phyloP scores from a whole-genome alignment of 2,797 vertebrate species.

The Yasuhikotakia modesta region DNA sequence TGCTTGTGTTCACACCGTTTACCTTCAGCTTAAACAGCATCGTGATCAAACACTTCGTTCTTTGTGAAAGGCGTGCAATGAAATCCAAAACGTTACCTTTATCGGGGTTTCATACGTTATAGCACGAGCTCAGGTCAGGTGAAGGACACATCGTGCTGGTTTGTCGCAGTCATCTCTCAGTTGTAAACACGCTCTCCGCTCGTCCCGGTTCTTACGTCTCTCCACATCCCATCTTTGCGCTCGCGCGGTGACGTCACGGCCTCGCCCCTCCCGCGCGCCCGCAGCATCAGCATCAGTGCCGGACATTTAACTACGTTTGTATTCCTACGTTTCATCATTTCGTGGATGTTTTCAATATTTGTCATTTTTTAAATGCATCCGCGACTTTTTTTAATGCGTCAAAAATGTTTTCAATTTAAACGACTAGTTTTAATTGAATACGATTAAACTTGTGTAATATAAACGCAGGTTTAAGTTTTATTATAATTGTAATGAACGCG shows the following conservation, averaged over 20 bases:
- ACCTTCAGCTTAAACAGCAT: no score
- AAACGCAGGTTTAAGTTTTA: no score
- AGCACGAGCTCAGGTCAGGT: conserved; percentile 60
- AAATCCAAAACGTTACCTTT: conserved; percentile 75
- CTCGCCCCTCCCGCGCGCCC: conserved; percentile 61
- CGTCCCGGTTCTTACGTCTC: conserved; percentile 59
- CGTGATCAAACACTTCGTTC: conserved; percentile 38
- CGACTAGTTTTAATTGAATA: no score
- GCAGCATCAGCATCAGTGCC: conserved; percentile 79
- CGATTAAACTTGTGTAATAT: no score
- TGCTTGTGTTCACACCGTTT: background rate
- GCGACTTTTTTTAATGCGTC: no score
- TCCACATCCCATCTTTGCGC: conserved; percentile 55
- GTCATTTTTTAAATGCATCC: no score
- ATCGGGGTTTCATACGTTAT: conserved; percentile 74
- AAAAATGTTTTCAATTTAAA: no score
- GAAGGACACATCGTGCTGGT: conserved; percentile 55
- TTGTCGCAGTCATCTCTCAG: conserved; percentile 74
- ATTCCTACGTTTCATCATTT: no score
- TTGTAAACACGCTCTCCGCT: conserved; percentile 66
- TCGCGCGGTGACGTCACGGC: conserved; percentile 74
- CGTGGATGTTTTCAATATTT: no score
- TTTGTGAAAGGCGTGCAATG: conserved; percentile 66
- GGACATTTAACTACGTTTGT: no score
- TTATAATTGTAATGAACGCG: no score